These are phyloP conservation scores for Mus caroli DNA, from an alignment of 2,797 vertebrate species.

Conservation along the genomic window DNA sequence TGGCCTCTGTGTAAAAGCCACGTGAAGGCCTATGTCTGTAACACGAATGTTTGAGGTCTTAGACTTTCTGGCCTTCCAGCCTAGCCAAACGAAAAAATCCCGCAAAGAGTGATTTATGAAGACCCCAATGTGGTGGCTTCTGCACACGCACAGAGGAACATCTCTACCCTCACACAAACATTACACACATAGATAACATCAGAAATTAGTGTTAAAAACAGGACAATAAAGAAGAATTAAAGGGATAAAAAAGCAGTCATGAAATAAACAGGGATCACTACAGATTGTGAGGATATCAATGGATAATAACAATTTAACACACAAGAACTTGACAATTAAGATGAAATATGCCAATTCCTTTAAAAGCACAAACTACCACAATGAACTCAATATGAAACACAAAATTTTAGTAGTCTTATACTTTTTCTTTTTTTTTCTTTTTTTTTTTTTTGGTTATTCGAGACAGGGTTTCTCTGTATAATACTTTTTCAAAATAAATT, in stretches of 20 bases:
- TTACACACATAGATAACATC: not conserved
- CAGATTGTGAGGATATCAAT: not conserved
- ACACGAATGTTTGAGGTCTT: not conserved
- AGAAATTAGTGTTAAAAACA: constrained; percentile 28
- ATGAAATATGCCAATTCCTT: constrained; percentile 50
- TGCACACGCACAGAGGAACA: not conserved
- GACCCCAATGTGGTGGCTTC: not conserved
- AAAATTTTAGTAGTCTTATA: not conserved
- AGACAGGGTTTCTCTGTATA: too few relatives aligned
- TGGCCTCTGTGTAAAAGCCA: not conserved
- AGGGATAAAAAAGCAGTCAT: not conserved
- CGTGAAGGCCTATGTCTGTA: not conserved
- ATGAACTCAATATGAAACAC: constrained; percentile 12
- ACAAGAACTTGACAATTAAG: constrained; percentile 53
- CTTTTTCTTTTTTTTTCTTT: not conserved
- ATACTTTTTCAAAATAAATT: too few relatives aligned
- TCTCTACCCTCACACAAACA: not conserved
- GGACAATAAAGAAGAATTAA: constrained; percentile 2
- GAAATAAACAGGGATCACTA: constrained; percentile 1
- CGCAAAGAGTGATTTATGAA: too few relatives aligned
- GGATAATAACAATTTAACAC: constrained; percentile 19
- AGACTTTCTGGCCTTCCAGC: not conserved
- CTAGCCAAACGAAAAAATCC: not conserved
- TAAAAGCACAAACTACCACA: constrained; percentile 7
- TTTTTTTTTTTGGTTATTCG: too few relatives aligned